Evolutionary conservation across 2,113 vertebrate species (phyloP), one percentile per base, ranked within the genome.

Genomic region (Datnioides undecimradiatus): DNA sequence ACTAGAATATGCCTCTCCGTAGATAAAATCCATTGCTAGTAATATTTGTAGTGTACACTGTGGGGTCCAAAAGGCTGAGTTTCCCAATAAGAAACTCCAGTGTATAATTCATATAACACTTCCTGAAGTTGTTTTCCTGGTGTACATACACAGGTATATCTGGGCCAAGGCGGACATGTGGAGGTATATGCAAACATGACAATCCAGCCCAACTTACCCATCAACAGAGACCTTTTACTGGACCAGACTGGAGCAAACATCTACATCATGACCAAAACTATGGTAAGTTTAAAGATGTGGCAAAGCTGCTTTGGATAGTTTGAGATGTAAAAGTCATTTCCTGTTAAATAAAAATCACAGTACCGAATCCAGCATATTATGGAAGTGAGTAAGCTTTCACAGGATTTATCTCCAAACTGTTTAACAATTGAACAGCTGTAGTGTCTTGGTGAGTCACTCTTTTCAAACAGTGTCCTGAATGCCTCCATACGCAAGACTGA

Each of bases 181-280:
- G 92, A 93, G 14, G 80, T 93, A 0, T 99, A 99, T 0, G 55
- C 94, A 4, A 96, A 93, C 0, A 71, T 95, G 33, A 88, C 77
- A 5, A 93, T 98, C 87, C 96, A 97, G 69, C 84, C 87, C 19
- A 96, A 95, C 48, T 95, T 95, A 5, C 76, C 95, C 0, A 96
- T 99, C 64, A 96, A 90, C 76, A 93, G 95, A 70, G 97, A 99
- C 81, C 95, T 99, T 33, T 86, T 96, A 6, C 95, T 99, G 49
- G 97, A 99, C 89, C 93, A 93, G 75, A 68, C 59, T 4, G 95
- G 96, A 25, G 93, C 94, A 73, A 92, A 99, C 74, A 94, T 99
- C 49, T 98, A 96, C 70, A 93, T 98, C 91, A 97, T 98, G 96
- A 98, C 97, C 55, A 95, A 95, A 88, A 94, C 93, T 69, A 94